Conservation (phyloP, 2,888 invertebrate species). For the Andrena fulva region DNA sequence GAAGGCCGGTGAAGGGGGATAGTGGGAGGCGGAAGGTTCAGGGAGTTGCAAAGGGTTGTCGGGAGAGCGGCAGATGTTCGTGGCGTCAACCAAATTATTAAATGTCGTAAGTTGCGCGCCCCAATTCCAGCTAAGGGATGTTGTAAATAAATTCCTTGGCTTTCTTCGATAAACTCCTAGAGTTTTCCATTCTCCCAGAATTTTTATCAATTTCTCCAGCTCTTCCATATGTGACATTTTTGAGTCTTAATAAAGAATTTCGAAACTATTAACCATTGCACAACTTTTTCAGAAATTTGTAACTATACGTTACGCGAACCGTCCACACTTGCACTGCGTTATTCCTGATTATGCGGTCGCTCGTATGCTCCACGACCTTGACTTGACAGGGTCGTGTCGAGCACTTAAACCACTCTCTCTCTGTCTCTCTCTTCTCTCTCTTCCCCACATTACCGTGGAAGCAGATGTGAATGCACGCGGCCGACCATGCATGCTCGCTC, state of each 20-base stretch:
- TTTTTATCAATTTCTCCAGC: background rate
- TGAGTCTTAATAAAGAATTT: background rate
- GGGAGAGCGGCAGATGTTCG: slow-evolving; percentile 81
- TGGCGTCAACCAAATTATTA: slow-evolving; percentile 83
- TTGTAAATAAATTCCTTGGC: slow-evolving; percentile 55
- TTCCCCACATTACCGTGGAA: slow-evolving; percentile 34
- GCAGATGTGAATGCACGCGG: slow-evolving; percentile 59
- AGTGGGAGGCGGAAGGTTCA: slow-evolving; percentile 68
- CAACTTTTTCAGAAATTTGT: background rate
- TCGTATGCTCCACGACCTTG: slow-evolving; percentile 54
- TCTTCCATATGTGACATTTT: background rate
- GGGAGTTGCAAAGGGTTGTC: slow-evolving; percentile 73
- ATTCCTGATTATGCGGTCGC: slow-evolving; percentile 38
- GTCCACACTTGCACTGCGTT: slow-evolving; percentile 2
- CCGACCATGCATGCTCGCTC: slow-evolving; percentile 36
- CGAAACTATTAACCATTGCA: background rate
- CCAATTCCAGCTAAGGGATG: slow-evolving; percentile 44
- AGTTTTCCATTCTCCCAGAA: background rate
- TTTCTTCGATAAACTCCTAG: slow-evolving; percentile 24
- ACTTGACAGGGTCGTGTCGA: slow-evolving; percentile 52
- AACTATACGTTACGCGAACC: background rate
- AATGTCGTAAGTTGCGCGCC: slow-evolving; percentile 78
- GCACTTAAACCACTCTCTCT: slow-evolving; percentile 34
- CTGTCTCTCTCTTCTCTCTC: too few species aligned
- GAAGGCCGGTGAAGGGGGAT: background rate